Conservation (phyloP, 2,797 vertebrate genomes). For the Myotis findleyi region DNA sequence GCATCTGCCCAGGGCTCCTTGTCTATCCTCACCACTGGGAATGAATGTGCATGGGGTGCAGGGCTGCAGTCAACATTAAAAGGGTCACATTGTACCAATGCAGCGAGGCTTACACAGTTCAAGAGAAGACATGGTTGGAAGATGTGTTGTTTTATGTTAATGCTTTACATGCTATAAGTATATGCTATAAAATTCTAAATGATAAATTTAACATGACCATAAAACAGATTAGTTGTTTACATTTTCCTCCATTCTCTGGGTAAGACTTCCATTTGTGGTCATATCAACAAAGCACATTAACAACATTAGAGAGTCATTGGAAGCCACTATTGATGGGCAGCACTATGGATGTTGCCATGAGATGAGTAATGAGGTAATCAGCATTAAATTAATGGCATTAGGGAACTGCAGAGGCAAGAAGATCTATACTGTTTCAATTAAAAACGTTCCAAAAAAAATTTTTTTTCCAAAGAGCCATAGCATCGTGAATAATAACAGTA, state of each 20-base stretch:
- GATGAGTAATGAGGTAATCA: conserved; percentile 36
- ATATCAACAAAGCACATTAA: neutral
- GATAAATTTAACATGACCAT: neutral
- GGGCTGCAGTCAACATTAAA: neutral
- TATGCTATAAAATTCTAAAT: conserved; percentile 15
- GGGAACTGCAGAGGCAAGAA: neutral
- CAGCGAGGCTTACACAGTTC: neutral
- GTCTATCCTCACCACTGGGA: neutral
- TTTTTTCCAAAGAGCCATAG: neutral
- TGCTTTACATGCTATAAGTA: neutral
- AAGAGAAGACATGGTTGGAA: neutral
- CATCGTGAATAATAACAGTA: neutral
- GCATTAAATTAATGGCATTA: conserved; percentile 18
- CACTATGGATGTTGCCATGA: neutral
- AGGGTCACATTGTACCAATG: neutral
- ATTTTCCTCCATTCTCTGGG: neutral
- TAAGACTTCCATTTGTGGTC: conserved; percentile 11
- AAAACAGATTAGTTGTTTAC: neutral
- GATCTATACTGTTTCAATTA: neutral
- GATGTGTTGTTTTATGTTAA: neutral
- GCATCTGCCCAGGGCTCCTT: neutral
- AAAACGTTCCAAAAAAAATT: neutral
- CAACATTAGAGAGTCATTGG: neutral
- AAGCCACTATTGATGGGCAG: neutral
- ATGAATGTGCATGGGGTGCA: neutral